Percentiles rank a stretch among this genome's conserved stretches.
These are phyloP conservation scores for Chrysogorgia sp. DNA, from an alignment of 92 coral and sea anemone species.

Conservation along the genomic window DNA sequence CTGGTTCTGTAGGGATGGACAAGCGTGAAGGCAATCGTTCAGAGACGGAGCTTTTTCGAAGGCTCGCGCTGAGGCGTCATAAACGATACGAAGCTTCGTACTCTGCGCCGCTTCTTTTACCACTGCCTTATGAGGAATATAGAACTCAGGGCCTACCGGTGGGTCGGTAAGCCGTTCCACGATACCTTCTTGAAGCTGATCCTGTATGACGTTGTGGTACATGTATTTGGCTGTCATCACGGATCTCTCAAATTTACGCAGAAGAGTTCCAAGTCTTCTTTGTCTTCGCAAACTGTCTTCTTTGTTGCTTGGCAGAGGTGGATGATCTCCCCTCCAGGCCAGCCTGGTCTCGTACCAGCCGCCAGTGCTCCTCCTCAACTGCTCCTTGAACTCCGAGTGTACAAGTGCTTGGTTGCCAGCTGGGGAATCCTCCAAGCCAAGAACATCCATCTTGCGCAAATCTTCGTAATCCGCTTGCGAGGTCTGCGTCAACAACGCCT, in stretches of 20 bases:
- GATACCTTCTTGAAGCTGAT: slow-evolving; percentile 29
- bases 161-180: slow-evolving; percentile 11
- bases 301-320: too few relatives aligned
- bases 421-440: too few relatives aligned
- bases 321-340: too few relatives aligned
- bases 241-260: slow-evolving; percentile 25
- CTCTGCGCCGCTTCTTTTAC: slow-evolving; percentile 25
- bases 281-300: slow-evolving; percentile 23
- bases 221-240: slow-evolving; percentile 20
- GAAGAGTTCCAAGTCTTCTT: not conserved
- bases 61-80: slow-evolving; percentile 34
- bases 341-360: too few relatives aligned
- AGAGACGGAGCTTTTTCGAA: slow-evolving; percentile 32
- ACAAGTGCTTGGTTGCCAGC: too few relatives aligned
- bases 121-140: slow-evolving; percentile 38
- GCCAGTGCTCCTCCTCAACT: too few relatives aligned
- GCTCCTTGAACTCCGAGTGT: too few relatives aligned
- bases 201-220: slow-evolving; percentile 13
- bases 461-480: too few relatives aligned
- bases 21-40: slow-evolving; percentile 44
- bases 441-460: too few relatives aligned
- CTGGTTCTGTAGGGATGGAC: slow-evolving; percentile 46
- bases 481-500: too few relatives aligned
- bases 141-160: slow-evolving; percentile 1
- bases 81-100: slow-evolving; percentile 16